phyloP scores from a whole-genome alignment of 2,797 vertebrate genomes.

The Phataginus tricuspis region DNA sequence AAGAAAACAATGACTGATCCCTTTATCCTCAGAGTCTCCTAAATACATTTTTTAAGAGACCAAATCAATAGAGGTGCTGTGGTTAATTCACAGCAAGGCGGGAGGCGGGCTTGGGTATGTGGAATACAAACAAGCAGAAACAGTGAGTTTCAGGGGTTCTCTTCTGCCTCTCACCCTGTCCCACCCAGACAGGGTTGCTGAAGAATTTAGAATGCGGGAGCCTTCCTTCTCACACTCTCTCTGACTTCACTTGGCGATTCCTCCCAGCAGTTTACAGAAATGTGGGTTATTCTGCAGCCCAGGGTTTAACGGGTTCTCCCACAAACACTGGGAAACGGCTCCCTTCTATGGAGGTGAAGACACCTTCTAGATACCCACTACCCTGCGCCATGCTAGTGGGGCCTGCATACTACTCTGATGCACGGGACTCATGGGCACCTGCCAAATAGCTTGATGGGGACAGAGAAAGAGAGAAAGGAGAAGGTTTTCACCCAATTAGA shows the following conservation, averaged over 20 bases:
- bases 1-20: not conserved
- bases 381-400: not conserved
- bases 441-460: not conserved
- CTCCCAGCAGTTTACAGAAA: not conserved
- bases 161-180: not conserved
- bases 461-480: not conserved
- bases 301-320: not conserved
- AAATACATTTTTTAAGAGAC: not conserved
- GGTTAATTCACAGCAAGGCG: not conserved
- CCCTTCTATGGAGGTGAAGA: not conserved
- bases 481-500: not conserved
- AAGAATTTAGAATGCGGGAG: not conserved
- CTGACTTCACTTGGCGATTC: not conserved
- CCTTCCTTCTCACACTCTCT: not conserved
- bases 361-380: fast-evolving
- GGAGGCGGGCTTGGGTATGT: not conserved
- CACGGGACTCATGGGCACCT: not conserved
- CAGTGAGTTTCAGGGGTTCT: not conserved
- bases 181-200: not conserved
- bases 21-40: not conserved
- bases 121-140: not conserved
- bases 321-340: not conserved
- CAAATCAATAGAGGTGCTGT: not conserved
- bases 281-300: not conserved
- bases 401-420: not conserved